These are phyloP conservation scores for Heliconius congener DNA, from an alignment of 1,140 invertebrate genomes.

Conservation along the genomic window DNA sequence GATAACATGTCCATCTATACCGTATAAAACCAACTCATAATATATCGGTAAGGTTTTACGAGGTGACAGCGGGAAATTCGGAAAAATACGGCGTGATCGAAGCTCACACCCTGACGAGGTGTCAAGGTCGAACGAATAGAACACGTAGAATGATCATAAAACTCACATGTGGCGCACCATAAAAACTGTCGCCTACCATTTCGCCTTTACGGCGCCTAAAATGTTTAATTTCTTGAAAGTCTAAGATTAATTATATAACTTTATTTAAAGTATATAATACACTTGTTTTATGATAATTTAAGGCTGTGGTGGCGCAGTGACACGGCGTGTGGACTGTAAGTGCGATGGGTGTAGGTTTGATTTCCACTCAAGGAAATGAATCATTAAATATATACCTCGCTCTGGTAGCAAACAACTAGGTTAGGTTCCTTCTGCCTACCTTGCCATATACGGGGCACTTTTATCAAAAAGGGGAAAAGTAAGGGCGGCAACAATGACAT, in stretches of 20 bases:
- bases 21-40: background rate
- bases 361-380: background rate
- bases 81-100: conserved; percentile 28
- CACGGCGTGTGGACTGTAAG: no score
- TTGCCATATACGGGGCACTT: no score
- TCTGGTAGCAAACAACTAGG: background rate
- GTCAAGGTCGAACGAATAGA: conserved; percentile 43
- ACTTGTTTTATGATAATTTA: no score
- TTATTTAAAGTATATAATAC: no score
- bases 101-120: conserved; percentile 43
- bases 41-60: conserved; percentile 39
- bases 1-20: background rate
- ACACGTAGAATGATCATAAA: conserved; percentile 36
- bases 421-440: no score
- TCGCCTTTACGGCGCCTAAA: conserved; percentile 20
- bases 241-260: background rate
- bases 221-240: conserved; percentile 9
- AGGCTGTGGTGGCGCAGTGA: no score
- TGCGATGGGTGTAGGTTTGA: background rate
- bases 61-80: conserved; percentile 35
- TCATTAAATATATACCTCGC: background rate
- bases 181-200: conserved; percentile 22
- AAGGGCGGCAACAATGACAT: no score
- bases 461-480: no score
- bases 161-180: conserved; percentile 23